phyloP scores from a whole-genome alignment of 1,140 invertebrate species.

The Ostrea denselamellosa region DNA sequence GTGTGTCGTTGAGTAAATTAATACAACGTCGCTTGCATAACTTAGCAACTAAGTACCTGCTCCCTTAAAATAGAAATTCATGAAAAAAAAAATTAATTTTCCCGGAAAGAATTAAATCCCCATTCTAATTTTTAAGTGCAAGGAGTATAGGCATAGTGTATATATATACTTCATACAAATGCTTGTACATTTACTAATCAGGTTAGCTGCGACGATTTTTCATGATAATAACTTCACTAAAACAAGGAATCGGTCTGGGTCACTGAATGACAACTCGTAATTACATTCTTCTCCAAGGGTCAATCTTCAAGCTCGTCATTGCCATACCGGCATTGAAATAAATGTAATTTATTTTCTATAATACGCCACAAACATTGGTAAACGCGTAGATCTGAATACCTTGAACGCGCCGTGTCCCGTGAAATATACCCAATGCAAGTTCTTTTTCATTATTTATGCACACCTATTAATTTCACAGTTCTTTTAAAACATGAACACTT shows the following conservation, averaged over 20 bases:
- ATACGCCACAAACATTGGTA: neutral
- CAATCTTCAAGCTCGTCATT: neutral
- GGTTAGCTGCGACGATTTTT: neutral
- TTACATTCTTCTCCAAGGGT: neutral
- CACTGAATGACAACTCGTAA: neutral
- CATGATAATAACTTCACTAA: neutral
- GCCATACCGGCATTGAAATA: neutral
- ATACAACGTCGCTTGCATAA: constrained; percentile 30
- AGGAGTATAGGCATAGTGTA: neutral
- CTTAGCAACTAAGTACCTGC: neutral
- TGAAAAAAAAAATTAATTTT: neutral
- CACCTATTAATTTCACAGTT: neutral
- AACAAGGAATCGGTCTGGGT: neutral
- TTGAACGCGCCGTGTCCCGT: neutral
- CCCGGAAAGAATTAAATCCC: neutral
- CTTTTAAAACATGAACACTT: neutral
- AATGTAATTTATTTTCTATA: neutral
- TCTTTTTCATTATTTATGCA: neutral
- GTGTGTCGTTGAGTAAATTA: constrained; percentile 21
- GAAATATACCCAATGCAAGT: neutral
- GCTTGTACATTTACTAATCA: neutral
- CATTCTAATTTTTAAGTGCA: neutral
- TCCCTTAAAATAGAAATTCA: constrained; percentile 17
- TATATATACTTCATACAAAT: neutral
- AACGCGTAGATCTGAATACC: neutral